Evolutionary conservation across 2,888 invertebrate genomes (phyloP), one percentile per base, ranked within the genome.

Genomic region (Andrena minutula): DNA sequence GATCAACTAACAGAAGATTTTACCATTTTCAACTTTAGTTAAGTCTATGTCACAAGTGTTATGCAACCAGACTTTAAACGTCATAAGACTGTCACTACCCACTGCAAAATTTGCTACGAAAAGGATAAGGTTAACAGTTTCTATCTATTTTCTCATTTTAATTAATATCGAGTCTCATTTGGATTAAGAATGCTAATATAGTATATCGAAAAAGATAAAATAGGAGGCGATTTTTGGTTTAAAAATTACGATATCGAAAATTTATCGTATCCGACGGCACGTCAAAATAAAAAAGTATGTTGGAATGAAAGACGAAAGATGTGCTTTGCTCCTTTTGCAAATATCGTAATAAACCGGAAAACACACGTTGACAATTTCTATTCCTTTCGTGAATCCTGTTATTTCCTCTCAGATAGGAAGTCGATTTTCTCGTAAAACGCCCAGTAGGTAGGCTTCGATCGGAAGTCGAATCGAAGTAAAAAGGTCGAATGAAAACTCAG

Each of bases 401-500:
- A 84, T 84, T 86, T 88, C 86, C 88, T 78, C 75, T 30, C 64
- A n/a, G 76, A 83, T 79, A 77, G 79, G 83, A 88, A 77, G 79
- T 79, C 74, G 84, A 87, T 88, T 88, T 88, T 88, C 87, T 82
- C 74, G 80, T 83, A 83, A 84, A 86, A 89, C 85, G 84, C 83
- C 77, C 78, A 77, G 79, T 56, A 79, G 82, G 77, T 84, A 86
- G 84, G 86, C 85, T 84, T 79, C 86, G 89, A 86, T 90, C 88
- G 89, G 84, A 86, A 88, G 87, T 90, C 88, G 90, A 91, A 91
- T 90, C 87, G 87, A 90, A 90, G 90, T 89, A 89, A 90, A 90
- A 90, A 90, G 90, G 90, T 90, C 90, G 89, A 92, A 91, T 91
- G 91, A 92, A 92, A 92, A 93, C 92, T 92, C 90, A 89, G 89